Evolutionary conservation across 2,888 invertebrate genomes (phyloP).

Genomic region (Leptopilina drosophilae): DNA sequence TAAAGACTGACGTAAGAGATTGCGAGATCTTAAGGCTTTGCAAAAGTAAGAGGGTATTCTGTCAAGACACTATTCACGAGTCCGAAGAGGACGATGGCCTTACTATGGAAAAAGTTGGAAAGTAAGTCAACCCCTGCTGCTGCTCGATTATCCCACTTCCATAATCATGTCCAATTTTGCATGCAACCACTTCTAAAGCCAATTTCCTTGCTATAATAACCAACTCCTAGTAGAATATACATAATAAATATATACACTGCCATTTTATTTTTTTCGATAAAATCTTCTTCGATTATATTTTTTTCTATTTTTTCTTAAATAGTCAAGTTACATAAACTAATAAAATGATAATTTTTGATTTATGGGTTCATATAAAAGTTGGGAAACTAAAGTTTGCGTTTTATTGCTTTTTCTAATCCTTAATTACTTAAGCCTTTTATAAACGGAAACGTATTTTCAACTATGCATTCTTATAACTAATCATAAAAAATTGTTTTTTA

Average conservation of each 20-base stretch:
- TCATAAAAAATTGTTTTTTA: too few species aligned
- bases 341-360: too few species aligned
- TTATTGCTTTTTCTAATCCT: too few species aligned
- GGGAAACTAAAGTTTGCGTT: too few species aligned
- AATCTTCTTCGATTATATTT: conserved; percentile 1
- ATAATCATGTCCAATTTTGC: conserved; percentile 18
- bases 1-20: conserved; percentile 63
- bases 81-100: conserved; percentile 70
- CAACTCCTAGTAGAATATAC: conserved; percentile 10
- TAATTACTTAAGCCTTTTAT: too few species aligned
- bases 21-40: conserved; percentile 62
- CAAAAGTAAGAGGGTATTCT: conserved; percentile 66
- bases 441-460: too few species aligned
- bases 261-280: background rate
- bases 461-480: too few species aligned
- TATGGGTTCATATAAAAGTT: too few species aligned
- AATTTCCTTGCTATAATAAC: conserved; percentile 13
- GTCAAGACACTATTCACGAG: conserved; percentile 69
- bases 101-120: conserved; percentile 72
- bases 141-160: conserved; percentile 36
- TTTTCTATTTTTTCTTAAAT: background rate
- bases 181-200: conserved; percentile 24
- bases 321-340: too few species aligned
- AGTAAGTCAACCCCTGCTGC: conserved; percentile 59
- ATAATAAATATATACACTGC: conserved; percentile 16